These are phyloP conservation scores for Grammomys dolichurus DNA, from an alignment of 2,113 vertebrate genomes.

Conservation along the genomic window DNA sequence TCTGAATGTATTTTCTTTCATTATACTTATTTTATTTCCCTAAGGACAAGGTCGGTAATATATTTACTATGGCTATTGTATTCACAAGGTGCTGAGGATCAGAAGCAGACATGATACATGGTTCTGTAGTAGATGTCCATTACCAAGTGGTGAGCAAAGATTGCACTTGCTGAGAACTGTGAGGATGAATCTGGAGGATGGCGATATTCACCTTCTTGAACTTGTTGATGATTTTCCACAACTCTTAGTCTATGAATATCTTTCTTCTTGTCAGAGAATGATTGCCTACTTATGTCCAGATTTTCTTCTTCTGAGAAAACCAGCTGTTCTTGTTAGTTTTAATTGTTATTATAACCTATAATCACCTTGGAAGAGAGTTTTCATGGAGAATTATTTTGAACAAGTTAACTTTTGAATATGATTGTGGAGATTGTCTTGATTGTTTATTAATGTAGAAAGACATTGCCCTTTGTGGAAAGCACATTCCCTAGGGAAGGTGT, in stretches of 20 bases:
- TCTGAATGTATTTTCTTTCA: neutral
- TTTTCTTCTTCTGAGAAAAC: neutral
- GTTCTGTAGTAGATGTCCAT: neutral
- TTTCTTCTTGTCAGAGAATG: neutral
- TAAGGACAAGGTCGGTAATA: neutral
- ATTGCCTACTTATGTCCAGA: neutral
- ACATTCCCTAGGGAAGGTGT: neutral
- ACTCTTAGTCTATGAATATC: neutral
- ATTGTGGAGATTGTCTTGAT: neutral
- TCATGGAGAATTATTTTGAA: neutral
- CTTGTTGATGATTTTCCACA: rapidly evolving
- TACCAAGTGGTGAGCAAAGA: rapidly evolving
- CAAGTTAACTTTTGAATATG: neutral
- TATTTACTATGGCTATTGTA: neutral
- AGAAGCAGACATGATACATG: neutral
- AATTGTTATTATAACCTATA: neutral
- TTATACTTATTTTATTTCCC: neutral
- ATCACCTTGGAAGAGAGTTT: neutral
- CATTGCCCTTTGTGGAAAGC: rapidly evolving
- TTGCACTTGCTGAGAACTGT: too few species aligned
- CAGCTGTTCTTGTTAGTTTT: neutral
- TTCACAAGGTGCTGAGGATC: neutral
- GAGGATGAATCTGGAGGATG: rapidly evolving
- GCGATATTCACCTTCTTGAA: neutral
- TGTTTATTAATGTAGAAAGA: neutral